Evolutionary conservation across 2,888 invertebrate genomes (phyloP), one percentile per base, ranked within the genome.

Genomic region (Unio pictorum): DNA sequence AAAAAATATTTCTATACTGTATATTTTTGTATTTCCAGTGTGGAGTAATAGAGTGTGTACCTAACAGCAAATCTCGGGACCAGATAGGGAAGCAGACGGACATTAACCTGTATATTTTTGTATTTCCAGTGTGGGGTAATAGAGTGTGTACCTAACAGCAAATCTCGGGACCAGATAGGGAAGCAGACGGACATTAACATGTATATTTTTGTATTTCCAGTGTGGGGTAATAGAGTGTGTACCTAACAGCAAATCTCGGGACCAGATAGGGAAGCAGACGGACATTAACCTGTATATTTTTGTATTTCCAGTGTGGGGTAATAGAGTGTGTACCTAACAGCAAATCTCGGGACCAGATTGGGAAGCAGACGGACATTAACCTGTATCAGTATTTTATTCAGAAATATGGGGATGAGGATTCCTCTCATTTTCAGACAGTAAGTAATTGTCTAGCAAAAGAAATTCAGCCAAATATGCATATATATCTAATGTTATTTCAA

Each of bases 271-370:
- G 6, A 92, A 98, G 26, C 97, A 98, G 90, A 99, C 99, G 0
- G 98, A 98, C 89, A 96, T 96, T 70, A 91, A 91, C 72, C 87
- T 99, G 93, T 98, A 97, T 90, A 23, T 18, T 68, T 20, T 17
- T 62, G n/a, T 61, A 60, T 55, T 82, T 80, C 23, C 88, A 92
- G 95, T 98, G 98, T 91, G 99, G 99, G 68, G 99, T 99, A 0
- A 99, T 99, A 86, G 99, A 99, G 90, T 99, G 99, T 90, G 99
- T 99, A n/a, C 99, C 99, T 0, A 96, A 99, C 91, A 98, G 99
- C 4, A 99, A 98, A 90, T 99, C 99, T 0, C 93, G 99, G 6
- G 99, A 99, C 90, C 99, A 99, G 90, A 93, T 99, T 54, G 99
- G 99, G 6, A 92, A 98, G 26, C 97, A 98, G 90, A 99, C 99